These are phyloP conservation scores for Onchidella celtica DNA, from an alignment of 2,888 invertebrate species.

Conservation along the genomic window DNA sequence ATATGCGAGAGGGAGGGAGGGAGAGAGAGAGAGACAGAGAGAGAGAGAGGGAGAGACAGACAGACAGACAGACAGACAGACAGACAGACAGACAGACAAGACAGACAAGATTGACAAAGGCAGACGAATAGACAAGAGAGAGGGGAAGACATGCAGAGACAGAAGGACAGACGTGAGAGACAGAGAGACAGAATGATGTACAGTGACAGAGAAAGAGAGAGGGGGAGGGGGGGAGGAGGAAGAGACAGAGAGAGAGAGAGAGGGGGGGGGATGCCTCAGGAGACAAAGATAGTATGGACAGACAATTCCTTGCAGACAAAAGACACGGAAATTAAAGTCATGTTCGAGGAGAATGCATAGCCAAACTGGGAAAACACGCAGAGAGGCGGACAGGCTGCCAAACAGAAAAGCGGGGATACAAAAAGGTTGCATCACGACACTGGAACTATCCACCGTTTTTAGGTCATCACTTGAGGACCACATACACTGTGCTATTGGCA, in stretches of 20 bases:
- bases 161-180: background rate
- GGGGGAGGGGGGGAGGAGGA: conserved; percentile 11
- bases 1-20: no score
- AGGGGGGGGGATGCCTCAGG: background rate
- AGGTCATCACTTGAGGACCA: no score
- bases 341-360: background rate
- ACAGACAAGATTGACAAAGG: background rate
- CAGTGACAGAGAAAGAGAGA: background rate
- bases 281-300: background rate
- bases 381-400: no score
- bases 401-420: no score
- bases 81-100: background rate
- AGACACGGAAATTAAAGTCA: background rate
- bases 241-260: conserved; percentile 28
- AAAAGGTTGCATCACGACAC: no score
- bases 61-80: conserved; percentile 21
- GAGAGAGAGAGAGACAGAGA: no score
- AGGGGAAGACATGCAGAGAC: background rate
- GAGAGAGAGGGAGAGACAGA: conserved; percentile 29
- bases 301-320: background rate
- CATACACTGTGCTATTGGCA: no score
- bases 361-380: no score
- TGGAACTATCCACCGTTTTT: no score
- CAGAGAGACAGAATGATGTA: background rate
- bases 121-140: background rate